phyloP scores from a whole-genome alignment of 1,140 invertebrate species.

The Rhyzopertha dominica region DNA sequence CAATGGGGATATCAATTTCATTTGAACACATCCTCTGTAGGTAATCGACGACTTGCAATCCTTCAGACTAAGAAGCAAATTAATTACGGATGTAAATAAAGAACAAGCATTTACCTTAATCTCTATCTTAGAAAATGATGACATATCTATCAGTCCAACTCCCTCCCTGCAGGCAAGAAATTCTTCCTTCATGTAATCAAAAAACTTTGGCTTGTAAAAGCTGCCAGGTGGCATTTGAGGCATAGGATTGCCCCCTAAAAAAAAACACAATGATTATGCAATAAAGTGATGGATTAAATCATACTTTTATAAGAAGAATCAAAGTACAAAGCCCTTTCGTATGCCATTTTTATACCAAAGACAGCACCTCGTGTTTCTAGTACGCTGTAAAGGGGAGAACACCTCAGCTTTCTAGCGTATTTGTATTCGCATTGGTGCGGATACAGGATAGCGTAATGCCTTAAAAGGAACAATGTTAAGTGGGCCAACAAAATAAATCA shows the following conservation, averaged over 20 bases:
- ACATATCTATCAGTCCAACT: conserved; percentile 80
- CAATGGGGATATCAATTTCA: conserved; percentile 68
- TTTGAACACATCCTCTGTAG: conserved; percentile 73
- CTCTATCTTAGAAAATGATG: conserved; percentile 79
- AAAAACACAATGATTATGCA: conserved; percentile 9
- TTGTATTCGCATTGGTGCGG: conserved; percentile 60
- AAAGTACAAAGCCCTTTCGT: conserved; percentile 68
- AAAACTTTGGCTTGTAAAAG: conserved; percentile 73
- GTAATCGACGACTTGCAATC: conserved; percentile 61
- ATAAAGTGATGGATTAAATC: conserved; percentile 6
- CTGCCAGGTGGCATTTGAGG: conserved; percentile 53
- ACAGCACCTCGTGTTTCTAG: conserved; percentile 70
- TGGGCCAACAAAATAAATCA: no score
- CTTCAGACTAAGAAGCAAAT: conserved; percentile 47
- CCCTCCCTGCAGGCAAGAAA: conserved; percentile 74
- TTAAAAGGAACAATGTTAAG: conserved; percentile 31
- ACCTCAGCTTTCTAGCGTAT: conserved; percentile 66
- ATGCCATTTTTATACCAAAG: conserved; percentile 83
- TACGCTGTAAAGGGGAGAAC: conserved; percentile 72
- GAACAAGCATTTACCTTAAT: conserved; percentile 54
- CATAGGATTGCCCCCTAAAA: conserved; percentile 44
- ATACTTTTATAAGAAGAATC: conserved; percentile 51
- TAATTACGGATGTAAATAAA: not conserved
- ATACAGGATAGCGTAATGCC: conserved; percentile 60
- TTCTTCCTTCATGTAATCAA: conserved; percentile 68